A percentile compares a stretch with the other conserved stretches of the same genome.
These are phyloP conservation scores for Pempheris klunzingeri DNA, from an alignment of 2,797 vertebrate species.

Conservation along the genomic window DNA sequence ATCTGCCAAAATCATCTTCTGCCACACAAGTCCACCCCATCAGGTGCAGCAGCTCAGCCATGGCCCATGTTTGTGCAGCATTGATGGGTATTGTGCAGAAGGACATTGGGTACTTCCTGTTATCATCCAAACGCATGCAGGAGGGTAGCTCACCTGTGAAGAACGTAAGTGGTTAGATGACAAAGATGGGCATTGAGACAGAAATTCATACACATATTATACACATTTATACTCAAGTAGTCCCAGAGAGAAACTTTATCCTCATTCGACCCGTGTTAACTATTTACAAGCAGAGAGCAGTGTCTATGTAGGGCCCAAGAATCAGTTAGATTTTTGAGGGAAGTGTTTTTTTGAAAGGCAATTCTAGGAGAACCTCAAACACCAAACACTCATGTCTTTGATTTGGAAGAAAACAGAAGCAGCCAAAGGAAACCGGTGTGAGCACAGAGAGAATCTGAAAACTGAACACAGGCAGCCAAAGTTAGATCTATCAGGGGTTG, in stretches of 20 bases:
- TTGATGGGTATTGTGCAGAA: slow-evolving; percentile 70
- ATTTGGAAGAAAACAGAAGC: slow-evolving; percentile 1
- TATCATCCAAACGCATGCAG: slow-evolving; percentile 75
- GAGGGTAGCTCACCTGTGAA: slow-evolving; percentile 73
- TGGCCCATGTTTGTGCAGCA: slow-evolving; percentile 66
- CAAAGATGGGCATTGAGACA: slow-evolving; percentile 6
- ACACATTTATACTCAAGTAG: background rate
- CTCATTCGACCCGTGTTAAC: background rate
- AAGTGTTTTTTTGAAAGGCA: background rate
- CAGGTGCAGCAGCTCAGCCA: slow-evolving; percentile 58
- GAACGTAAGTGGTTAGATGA: background rate
- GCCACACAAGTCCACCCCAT: slow-evolving; percentile 72
- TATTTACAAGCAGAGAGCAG: background rate
- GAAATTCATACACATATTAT: background rate
- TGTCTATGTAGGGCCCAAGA: background rate
- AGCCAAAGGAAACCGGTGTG: background rate
- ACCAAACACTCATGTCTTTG: background rate
- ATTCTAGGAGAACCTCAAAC: background rate
- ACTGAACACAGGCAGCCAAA: background rate
- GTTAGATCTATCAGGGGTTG: background rate
- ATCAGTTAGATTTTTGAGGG: background rate
- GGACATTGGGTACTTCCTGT: slow-evolving; percentile 62
- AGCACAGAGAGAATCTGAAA: background rate
- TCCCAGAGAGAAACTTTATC: background rate
- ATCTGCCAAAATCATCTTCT: slow-evolving; percentile 74